Base-by-base conservation (phyloP, 1,140 invertebrate genomes). In the Hermatobates lingyangjiaoensis region DNA sequence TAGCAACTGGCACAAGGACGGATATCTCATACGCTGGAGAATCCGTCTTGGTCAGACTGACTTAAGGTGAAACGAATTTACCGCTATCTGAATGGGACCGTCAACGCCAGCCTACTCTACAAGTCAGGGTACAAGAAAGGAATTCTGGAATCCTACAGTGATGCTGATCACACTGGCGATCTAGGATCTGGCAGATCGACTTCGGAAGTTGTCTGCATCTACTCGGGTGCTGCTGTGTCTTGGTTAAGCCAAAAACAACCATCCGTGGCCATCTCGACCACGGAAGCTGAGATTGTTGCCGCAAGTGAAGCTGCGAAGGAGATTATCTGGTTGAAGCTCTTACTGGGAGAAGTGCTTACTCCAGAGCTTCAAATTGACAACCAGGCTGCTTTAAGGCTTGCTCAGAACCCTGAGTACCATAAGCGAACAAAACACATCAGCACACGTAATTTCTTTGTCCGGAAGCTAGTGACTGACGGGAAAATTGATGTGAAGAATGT, bases 221-320 rank as follows among this genome's bases (percentile, higher is more conserved):
- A 52, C 12, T 48, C 28, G 3, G 54, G 40, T 12, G 58, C 50
- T 21, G 27, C 53, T 20, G 27, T 64, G 18, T 39, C 57, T 3
- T 67, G 63, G 66, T 55, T 53, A n/a, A 59, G 58, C 10, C 57
- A 60, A 45, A 59, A 59, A 39, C 65, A 68, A 58, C 30, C 34
- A 1, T 61, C 14, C 2, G 55, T 62, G 0, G 50, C 53, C 14
- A 21, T 59, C 7, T 59, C 56, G 30, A 63, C 63, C 5, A 64
- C 61, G 18, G 67, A 72, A 62, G 65, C 69, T 14, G 68, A 73
- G 56, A 61, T 68, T 50, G 60, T 70, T 1, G 66, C 66, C 15
- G 62, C 64, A 12, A 64, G 60, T 50, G 61, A 67, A 55, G 65
- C 54, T 42, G 58, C 64, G 18, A 63, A 55, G 66, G 68, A 57